Evolutionary conservation across 2,113 vertebrate genomes (phyloP).

Genomic region (Coracopsis vasa): DNA sequence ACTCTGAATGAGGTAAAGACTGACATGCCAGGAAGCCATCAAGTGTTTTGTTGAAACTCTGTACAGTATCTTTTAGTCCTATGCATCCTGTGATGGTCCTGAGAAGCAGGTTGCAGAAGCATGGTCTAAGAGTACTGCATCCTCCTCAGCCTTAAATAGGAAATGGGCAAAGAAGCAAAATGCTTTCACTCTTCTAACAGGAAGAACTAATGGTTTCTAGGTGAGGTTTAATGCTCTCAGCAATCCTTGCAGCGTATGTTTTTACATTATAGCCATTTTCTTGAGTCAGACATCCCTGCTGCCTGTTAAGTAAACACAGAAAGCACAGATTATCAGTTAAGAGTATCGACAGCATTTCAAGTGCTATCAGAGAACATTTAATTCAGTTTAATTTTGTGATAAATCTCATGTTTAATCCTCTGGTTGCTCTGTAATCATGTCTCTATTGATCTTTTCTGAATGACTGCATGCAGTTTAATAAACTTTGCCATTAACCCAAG

Average conservation of each 20-base stretch:
- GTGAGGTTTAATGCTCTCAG: constrained; percentile 22
- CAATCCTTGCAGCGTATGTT: constrained; percentile 37
- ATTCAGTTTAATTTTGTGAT: constrained; percentile 82
- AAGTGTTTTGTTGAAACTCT: neutral
- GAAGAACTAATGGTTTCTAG: constrained; percentile 21
- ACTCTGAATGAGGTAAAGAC: neutral
- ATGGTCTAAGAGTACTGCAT: neutral
- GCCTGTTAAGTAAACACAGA: constrained; percentile 69
- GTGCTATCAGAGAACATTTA: constrained; percentile 78
- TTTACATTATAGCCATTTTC: constrained; percentile 57
- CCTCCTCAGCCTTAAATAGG: neutral
- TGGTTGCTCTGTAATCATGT: constrained; percentile 79
- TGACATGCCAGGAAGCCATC: neutral
- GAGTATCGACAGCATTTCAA: constrained; percentile 77
- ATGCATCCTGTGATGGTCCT: neutral
- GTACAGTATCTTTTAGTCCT: neutral
- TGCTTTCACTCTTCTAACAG: neutral
- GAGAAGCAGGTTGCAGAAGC: neutral
- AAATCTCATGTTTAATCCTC: constrained; percentile 80
- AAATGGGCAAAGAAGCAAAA: neutral
- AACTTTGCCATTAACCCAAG: constrained; percentile 74
- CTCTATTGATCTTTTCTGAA: constrained; percentile 79
- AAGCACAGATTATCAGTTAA: constrained; percentile 77
- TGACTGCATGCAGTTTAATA: constrained; percentile 78
- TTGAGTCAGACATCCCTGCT: constrained; percentile 33